Conservation (phyloP, 2,113 vertebrate species). For the Pionites leucogaster region DNA sequence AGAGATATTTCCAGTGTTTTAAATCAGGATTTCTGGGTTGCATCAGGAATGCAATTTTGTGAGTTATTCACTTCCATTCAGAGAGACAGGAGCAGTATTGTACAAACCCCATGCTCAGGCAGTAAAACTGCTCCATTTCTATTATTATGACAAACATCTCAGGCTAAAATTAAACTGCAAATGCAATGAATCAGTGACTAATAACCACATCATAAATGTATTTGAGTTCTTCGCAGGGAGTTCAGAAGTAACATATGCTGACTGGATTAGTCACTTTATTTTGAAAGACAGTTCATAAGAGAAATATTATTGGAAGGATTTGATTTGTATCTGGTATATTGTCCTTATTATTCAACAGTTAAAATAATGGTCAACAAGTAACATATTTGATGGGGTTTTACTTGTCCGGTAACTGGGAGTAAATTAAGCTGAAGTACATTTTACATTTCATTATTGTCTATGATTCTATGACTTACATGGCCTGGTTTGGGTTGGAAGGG, state of each 20-base stretch:
- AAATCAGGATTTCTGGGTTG: neutral
- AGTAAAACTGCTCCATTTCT: neutral
- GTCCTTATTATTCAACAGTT: neutral
- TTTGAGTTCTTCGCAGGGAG: neutral
- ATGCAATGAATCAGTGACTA: neutral
- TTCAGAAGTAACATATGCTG: neutral
- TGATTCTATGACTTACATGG: neutral
- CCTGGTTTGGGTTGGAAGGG: neutral
- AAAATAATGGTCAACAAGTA: neutral
- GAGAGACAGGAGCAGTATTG: neutral
- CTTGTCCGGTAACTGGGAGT: neutral
- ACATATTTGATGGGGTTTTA: neutral
- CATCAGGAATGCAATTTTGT: neutral
- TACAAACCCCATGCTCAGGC: neutral
- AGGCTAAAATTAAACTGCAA: constrained; percentile 1
- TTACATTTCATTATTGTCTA: neutral
- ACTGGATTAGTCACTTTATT: neutral
- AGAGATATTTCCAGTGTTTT: neutral
- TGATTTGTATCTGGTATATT: neutral
- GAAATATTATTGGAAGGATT: neutral
- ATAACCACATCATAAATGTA: neutral
- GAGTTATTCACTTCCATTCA: neutral
- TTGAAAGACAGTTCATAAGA: neutral
- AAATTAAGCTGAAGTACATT: neutral
- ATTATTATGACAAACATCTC: neutral